Percentiles rank a stretch among this genome's conserved stretches.
phyloP scores from a whole-genome alignment of 1,140 invertebrate genomes.

The Lepidurus arcticus region DNA sequence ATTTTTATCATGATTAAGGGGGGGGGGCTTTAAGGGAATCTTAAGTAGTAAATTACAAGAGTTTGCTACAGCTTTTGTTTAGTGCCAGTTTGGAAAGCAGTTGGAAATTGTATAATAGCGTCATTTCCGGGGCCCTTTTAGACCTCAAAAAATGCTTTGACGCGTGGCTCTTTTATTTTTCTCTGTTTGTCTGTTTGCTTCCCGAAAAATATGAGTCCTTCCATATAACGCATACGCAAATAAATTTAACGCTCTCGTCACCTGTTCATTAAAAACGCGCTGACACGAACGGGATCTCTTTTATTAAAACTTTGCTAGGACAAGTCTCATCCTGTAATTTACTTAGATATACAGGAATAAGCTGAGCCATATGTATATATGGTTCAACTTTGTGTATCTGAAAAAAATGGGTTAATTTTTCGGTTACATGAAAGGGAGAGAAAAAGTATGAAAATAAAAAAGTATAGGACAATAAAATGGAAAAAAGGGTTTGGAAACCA shows the following conservation, averaged over 20 bases:
- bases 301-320: not conserved
- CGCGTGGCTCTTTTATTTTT: constrained; percentile 5
- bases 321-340: too few species aligned
- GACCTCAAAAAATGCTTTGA: constrained; percentile 2
- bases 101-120: not conserved
- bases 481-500: not conserved
- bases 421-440: too few species aligned
- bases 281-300: not conserved
- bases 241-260: not conserved
- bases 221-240: constrained; percentile 7
- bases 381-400: too few species aligned
- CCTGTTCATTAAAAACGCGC: constrained; percentile 10
- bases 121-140: not conserved
- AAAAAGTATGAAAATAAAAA: too few species aligned
- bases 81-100: not conserved
- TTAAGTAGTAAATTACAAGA: too few species aligned
- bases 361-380: too few species aligned
- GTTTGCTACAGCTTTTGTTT: not conserved
- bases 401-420: too few species aligned
- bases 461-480: not conserved
- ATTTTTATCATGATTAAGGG: not conserved
- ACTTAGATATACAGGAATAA: too few species aligned
- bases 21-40: too few species aligned
- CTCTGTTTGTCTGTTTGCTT: not conserved
- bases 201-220: not conserved